These are phyloP conservation scores for Himalopsyche anomala DNA, from an alignment of 2,888 invertebrate genomes.

Conservation along the genomic window DNA sequence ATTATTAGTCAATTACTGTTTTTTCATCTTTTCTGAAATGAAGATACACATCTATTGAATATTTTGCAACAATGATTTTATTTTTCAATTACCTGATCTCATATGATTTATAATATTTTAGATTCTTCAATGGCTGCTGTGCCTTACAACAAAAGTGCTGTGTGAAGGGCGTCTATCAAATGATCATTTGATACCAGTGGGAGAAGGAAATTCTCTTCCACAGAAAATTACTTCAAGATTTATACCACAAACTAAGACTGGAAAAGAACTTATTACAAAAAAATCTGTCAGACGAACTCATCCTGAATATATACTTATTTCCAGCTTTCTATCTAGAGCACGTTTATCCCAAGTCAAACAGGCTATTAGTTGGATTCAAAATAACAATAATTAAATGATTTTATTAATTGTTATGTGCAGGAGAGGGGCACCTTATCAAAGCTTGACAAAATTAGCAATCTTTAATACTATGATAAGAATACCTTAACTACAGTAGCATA, in stretches of 20 bases:
- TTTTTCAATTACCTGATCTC: not conserved
- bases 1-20: too few species aligned
- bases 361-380: conserved; percentile 81
- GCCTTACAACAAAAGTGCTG: conserved; percentile 84
- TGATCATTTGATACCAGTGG: not conserved
- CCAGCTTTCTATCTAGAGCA: conserved; percentile 81
- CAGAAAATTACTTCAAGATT: conserved; percentile 49
- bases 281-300: conserved; percentile 78
- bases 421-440: too few species aligned
- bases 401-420: too few species aligned
- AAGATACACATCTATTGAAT: too few species aligned
- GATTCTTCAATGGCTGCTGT: conserved; percentile 86
- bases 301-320: conserved; percentile 84
- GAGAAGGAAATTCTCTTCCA: conserved; percentile 4
- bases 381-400: conserved; percentile 33
- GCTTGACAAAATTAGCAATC: too few species aligned
- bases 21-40: too few species aligned
- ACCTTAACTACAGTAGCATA: too few species aligned
- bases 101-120: conserved; percentile 68
- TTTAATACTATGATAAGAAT: too few species aligned
- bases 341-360: conserved; percentile 79
- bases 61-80: too few species aligned
- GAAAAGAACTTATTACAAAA: conserved; percentile 64
- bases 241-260: conserved; percentile 57
- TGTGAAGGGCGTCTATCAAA: conserved; percentile 77